phyloP scores from a whole-genome alignment of 2,113 vertebrate species.

The Lasiurus borealis region DNA sequence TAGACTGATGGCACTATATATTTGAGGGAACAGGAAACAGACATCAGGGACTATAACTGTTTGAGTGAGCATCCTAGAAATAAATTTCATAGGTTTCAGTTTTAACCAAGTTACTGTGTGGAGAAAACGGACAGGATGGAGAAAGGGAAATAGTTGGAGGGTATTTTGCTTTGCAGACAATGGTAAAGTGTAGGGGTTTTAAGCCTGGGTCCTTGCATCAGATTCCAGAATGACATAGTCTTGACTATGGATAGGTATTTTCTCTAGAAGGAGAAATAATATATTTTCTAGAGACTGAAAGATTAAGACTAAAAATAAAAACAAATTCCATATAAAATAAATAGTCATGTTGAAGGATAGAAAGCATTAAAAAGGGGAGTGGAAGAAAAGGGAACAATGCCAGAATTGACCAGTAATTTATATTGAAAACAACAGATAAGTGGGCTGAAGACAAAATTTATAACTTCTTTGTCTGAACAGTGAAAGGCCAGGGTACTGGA shows the following conservation, averaged over 20 bases:
- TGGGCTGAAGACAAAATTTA: background rate
- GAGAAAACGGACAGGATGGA: background rate
- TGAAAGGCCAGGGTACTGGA: background rate
- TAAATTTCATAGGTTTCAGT: background rate
- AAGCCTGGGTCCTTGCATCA: background rate
- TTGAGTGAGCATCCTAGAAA: background rate
- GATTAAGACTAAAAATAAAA: background rate
- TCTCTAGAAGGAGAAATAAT: conserved; percentile 25
- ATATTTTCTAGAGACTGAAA: background rate
- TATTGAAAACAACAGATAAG: background rate
- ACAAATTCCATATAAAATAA: background rate
- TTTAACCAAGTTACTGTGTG: background rate
- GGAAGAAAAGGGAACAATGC: background rate
- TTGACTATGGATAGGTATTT: background rate
- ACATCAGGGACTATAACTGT: background rate
- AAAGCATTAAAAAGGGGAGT: background rate
- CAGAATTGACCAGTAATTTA: conserved; percentile 4
- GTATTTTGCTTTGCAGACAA: background rate
- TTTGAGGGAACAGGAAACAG: background rate
- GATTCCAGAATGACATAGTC: background rate
- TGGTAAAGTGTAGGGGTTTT: background rate
- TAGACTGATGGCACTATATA: background rate
- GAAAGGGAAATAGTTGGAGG: background rate
- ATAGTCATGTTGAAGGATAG: background rate
- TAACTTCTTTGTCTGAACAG: conserved; percentile 27